A percentile compares a stretch with the other conserved stretches of the same genome.
These are phyloP conservation scores for Channallabes apus DNA, from an alignment of 2,797 vertebrate species.

Conservation along the genomic window DNA sequence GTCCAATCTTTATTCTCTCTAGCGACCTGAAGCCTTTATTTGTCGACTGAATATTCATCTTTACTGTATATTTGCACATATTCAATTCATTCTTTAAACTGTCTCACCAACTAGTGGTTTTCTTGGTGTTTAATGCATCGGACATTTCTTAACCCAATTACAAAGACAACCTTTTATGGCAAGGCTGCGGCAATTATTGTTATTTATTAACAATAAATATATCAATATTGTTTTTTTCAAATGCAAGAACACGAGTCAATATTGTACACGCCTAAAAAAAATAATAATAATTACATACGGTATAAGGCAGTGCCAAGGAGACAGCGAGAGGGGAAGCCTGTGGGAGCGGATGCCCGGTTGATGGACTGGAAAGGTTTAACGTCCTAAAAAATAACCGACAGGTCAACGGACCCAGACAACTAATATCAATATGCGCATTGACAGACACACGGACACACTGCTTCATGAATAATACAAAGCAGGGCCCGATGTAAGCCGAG, in stretches of 20 bases:
- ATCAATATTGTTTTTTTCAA: neutral
- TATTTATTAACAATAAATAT: no score
- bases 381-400: slow-evolving; percentile 27
- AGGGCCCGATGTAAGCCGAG: neutral
- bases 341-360: slow-evolving; percentile 22
- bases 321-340: neutral
- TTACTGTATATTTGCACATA: no score
- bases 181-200: no score
- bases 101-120: no score
- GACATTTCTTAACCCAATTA: no score
- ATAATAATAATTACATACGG: neutral
- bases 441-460: neutral
- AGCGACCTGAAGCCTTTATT: no score
- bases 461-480: slow-evolving; percentile 21
- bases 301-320: neutral
- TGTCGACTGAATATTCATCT: no score
- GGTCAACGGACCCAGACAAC: slow-evolving; percentile 8
- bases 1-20: no score
- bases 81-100: no score
- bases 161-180: no score
- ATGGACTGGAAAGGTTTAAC: slow-evolving; percentile 16
- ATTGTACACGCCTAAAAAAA: neutral
- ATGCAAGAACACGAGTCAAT: neutral
- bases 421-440: neutral
- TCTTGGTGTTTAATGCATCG: no score